These are phyloP conservation scores for Chymomyza caudatula DNA, from an alignment of 2,888 invertebrate genomes.

Conservation along the genomic window DNA sequence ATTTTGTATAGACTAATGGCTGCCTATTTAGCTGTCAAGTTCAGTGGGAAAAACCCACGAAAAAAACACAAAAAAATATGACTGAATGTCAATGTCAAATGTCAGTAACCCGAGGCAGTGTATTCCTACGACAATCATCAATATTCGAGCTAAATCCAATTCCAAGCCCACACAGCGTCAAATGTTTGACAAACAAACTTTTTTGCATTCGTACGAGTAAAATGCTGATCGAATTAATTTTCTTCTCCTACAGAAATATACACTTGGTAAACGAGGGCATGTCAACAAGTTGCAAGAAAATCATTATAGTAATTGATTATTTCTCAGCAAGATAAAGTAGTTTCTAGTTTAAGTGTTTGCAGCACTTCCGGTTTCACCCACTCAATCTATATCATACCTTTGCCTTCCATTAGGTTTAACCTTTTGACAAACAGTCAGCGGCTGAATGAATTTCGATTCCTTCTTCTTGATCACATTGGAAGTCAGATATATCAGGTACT, in stretches of 20 bases:
- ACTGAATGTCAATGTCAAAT: constrained; percentile 42
- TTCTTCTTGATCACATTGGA: too few species aligned
- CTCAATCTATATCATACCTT: too few species aligned
- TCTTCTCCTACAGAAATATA: background rate
- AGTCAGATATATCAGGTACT: too few species aligned
- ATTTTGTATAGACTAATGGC: constrained; percentile 11
- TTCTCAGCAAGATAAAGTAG: too few species aligned
- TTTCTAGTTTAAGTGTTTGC: background rate
- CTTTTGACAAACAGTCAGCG: too few species aligned
- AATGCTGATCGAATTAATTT: background rate
- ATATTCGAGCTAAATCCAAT: constrained; percentile 3
- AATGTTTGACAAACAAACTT: background rate
- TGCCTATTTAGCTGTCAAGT: constrained; percentile 4
- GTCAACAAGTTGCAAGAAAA: background rate
- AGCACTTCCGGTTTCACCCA: too few species aligned
- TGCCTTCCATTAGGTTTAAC: too few species aligned
- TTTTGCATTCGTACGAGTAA: background rate
- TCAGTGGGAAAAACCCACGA: background rate
- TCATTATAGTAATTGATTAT: too few species aligned
- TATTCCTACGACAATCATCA: background rate
- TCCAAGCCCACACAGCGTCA: background rate
- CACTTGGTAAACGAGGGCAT: background rate
- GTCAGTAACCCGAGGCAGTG: constrained; percentile 36
- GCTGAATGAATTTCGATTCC: too few species aligned
- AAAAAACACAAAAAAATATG: background rate